Evolutionary conservation across 2,797 vertebrate species (phyloP), one percentile per base, ranked within the genome.

Genomic region (Sciurus carolinensis): DNA sequence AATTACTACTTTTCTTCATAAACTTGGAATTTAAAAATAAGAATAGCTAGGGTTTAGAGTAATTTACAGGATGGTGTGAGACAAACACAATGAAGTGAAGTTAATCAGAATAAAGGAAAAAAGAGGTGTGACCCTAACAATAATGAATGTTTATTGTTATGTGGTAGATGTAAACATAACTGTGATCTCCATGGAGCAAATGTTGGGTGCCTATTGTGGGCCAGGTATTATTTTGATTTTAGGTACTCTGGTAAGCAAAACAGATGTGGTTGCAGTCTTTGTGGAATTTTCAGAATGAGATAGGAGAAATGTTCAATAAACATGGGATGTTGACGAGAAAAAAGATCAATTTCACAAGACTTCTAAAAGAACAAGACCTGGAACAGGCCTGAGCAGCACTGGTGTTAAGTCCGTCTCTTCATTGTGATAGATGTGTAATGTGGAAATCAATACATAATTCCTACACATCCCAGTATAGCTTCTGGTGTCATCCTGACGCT

Each of bases 131-230:
- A 33, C 1, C 28, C 28, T 59, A 89, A 81, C 83, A 42, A 28
- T 81, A 95, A 83, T 88, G 22, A 90, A 76, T 86, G 91, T 73
- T 90, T 94, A 72, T 50, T 69, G 17, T 30, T 83, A 28, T 86
- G 12, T 59, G 9, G 76, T 81, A 72, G 30, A 76, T 62, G 24
- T 42, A 77, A 95, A 87, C 18, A 73, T 42, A 94, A 44, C 24
- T 28, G 26, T 95, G 69, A 85, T 91, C 67, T 54, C 52, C 42
- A 24, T 81, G 81, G 3, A 2, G n/a, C 50, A 91, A 71, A 67
- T 92, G 77, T 9, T 69, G 20, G 67, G 47, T 36, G 33, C 76
- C 24, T 93, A 4, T 10, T 59, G 14, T 76, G n/a, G 64, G 47
- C 14, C 75, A 87, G 62, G 12, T 50, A 64, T 26, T 47, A n/a